Conservation (phyloP, 1,140 invertebrate genomes). For the Trichogramma pretiosum region DNA sequence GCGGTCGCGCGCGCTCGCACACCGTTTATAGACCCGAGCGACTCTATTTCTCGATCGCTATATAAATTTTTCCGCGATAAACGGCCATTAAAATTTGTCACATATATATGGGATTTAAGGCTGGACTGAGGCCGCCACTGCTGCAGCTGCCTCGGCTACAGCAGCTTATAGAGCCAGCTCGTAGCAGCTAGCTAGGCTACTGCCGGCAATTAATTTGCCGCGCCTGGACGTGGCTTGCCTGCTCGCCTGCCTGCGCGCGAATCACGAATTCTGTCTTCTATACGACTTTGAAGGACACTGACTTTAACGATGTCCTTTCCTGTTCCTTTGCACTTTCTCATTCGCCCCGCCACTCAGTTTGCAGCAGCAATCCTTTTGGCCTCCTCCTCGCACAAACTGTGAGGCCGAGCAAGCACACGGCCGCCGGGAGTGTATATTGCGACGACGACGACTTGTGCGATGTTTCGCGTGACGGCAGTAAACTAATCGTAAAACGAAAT, state of each 20-base stretch:
- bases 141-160: neutral
- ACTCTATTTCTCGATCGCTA: neutral
- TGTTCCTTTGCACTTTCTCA: neutral
- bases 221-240: neutral
- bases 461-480: slow-evolving; percentile 21
- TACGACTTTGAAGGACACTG: slow-evolving; percentile 4
- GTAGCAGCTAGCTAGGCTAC: too few species aligned
- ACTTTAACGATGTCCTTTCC: slow-evolving; percentile 10
- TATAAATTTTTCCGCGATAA: neutral
- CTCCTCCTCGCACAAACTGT: too few species aligned
- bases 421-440: too few species aligned
- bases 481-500: slow-evolving; percentile 31
- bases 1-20: too few species aligned
- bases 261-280: too few species aligned
- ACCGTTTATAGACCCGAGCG: too few species aligned
- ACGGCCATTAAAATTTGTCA: slow-evolving; percentile 10
- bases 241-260: neutral
- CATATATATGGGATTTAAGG: neutral
- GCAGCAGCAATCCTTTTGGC: too few species aligned
- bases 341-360: neutral
- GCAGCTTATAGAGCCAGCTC: too few species aligned
- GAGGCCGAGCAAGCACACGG: too few species aligned
- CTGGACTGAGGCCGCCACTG: neutral
- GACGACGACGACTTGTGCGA: neutral
- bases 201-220: slow-evolving; percentile 12